Percentiles rank a stretch among this genome's conserved stretches.
Evolutionary conservation across 2,113 vertebrate genomes (phyloP).

Genomic region (Scortum barcoo): DNA sequence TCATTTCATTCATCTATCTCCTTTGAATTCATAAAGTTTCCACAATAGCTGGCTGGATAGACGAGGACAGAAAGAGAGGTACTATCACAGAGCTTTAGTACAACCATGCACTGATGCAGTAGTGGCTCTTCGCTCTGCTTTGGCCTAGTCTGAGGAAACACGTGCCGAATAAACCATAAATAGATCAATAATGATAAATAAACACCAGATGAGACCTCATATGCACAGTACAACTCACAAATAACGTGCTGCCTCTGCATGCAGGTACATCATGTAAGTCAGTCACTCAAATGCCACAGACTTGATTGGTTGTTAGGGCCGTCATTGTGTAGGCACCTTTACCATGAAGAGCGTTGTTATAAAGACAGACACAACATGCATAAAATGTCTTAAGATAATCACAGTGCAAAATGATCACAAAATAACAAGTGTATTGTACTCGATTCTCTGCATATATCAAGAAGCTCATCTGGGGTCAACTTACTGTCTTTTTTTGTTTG

Average conservation of each 20-base stretch:
- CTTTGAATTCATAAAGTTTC: constrained; percentile 74
- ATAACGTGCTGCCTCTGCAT: neutral
- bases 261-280: neutral
- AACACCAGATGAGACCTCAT: constrained; percentile 1
- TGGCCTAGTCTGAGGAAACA: constrained; percentile 25
- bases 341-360: neutral
- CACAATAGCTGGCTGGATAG: constrained; percentile 95
- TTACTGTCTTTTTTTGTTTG: neutral
- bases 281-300: neutral
- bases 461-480: neutral
- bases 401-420: no score
- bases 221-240: neutral
- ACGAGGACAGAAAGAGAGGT: constrained; percentile 97
- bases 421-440: neutral
- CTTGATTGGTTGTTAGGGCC: neutral
- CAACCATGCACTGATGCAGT: constrained; percentile 55
- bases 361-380: neutral
- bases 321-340: neutral
- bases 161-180: constrained; percentile 9
- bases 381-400: neutral
- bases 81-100: constrained; percentile 67
- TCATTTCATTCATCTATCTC: constrained; percentile 40
- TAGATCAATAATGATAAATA: neutral
- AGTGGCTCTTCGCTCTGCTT: constrained; percentile 64
- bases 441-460: neutral